Percentiles rank a stretch among this genome's conserved stretches.
Conservation (phyloP, 2,113 vertebrate species). For the Sorex fumeus region DNA sequence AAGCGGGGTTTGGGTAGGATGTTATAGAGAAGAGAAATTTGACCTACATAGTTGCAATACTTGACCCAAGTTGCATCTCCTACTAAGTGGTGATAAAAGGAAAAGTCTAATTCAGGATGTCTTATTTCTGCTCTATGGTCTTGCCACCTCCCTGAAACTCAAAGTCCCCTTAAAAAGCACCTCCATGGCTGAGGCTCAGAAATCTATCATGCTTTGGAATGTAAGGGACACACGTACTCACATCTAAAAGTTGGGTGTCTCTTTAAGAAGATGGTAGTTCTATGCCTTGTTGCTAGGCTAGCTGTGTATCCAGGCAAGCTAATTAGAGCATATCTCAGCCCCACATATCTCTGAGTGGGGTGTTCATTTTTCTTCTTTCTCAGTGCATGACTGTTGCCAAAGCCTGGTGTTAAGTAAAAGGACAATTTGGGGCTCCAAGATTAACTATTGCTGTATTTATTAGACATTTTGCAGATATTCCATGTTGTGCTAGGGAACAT, state of each 20-base stretch:
- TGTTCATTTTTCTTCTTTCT: slow-evolving; percentile 17
- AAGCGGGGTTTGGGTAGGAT: not conserved
- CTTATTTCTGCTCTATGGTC: too few species aligned
- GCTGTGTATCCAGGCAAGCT: slow-evolving; percentile 49
- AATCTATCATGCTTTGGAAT: not conserved
- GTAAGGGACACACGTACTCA: not conserved
- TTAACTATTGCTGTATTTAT: not conserved
- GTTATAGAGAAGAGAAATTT: not conserved
- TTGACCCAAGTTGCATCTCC: not conserved
- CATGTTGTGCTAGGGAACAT: not conserved
- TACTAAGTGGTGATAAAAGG: not conserved
- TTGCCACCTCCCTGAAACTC: not conserved
- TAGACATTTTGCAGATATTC: not conserved
- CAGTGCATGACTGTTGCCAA: accelerated
- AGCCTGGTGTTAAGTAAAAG: slow-evolving; percentile 48
- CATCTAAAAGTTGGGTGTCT: not conserved
- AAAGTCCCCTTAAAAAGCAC: not conserved
- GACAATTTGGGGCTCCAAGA: not conserved
- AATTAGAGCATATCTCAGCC: slow-evolving; percentile 34
- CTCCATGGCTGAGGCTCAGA: not conserved
- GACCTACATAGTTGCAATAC: not conserved
- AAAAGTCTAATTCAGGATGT: not conserved
- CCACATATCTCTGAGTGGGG: not conserved
- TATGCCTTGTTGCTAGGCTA: slow-evolving; percentile 53
- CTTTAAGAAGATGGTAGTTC: slow-evolving; percentile 27